A percentile compares a stretch with the other conserved stretches of the same genome.
phyloP scores from a whole-genome alignment of 2,113 vertebrate genomes.

The Gasterosteus nipponicus region DNA sequence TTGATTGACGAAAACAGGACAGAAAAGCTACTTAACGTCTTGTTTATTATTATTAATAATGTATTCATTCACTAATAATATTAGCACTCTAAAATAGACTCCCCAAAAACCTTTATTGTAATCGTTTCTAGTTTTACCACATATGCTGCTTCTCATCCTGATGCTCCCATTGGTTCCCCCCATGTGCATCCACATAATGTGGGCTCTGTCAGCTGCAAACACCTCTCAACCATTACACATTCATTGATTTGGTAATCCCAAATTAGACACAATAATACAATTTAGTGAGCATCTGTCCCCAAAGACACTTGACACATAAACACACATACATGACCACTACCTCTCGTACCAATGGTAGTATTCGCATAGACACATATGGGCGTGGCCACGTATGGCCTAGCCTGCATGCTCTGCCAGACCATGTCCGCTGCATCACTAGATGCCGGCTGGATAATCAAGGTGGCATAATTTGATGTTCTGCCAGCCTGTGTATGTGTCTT shows the following conservation, averaged over 20 bases:
- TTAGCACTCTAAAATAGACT: background rate
- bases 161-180: background rate
- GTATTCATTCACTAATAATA: background rate
- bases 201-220: conserved; percentile 43
- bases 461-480: conserved; percentile 61
- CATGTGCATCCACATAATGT: conserved; percentile 23
- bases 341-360: background rate
- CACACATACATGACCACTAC: background rate
- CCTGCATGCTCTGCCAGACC: conserved; percentile 61
- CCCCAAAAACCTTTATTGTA: background rate
- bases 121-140: background rate
- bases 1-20: background rate
- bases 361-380: conserved; percentile 19
- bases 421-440: conserved; percentile 72
- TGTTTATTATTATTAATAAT: background rate
- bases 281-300: conserved; percentile 75
- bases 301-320: conserved; percentile 57
- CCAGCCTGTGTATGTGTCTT: conserved; percentile 43
- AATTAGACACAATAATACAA: conserved; percentile 72
- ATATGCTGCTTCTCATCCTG: background rate
- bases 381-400: conserved; percentile 54
- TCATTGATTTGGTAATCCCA: conserved; percentile 62
- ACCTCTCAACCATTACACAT: conserved; percentile 26
- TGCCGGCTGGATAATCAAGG: conserved; percentile 71
- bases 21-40: background rate